Conservation (phyloP, 2,797 vertebrate genomes). For the Stomatorhinus walkeri region DNA sequence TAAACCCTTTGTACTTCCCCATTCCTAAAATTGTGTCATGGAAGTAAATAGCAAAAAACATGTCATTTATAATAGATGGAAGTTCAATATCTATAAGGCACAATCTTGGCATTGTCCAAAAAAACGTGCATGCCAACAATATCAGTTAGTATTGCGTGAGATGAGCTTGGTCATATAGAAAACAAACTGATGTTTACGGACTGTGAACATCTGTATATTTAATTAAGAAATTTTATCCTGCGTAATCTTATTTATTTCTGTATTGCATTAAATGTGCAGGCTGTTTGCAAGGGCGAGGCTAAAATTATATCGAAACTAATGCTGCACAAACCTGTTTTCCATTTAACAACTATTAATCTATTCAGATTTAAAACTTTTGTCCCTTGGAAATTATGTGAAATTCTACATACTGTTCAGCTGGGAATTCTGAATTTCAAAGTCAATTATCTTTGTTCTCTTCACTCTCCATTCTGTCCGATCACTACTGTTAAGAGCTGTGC, state of each 20-base stretch:
- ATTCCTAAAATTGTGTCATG: neutral
- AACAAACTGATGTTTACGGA: neutral
- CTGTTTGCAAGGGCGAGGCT: neutral
- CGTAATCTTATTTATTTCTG: neutral
- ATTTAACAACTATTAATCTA: neutral
- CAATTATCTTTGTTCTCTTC: neutral
- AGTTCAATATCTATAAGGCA: neutral
- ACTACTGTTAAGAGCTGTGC: neutral
- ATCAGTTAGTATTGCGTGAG: neutral
- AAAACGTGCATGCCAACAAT: neutral
- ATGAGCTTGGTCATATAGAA: neutral
- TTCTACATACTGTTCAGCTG: neutral
- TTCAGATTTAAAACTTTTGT: neutral
- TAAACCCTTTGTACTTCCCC: neutral
- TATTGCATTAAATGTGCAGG: neutral
- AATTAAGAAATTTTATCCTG: neutral
- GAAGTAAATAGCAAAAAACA: neutral
- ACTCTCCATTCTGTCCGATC: neutral
- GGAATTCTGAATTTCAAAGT: neutral
- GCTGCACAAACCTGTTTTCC: neutral
- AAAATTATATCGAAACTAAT: neutral
- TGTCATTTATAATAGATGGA: neutral
- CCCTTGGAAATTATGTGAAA: neutral
- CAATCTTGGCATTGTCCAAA: neutral
- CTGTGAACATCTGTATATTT: neutral